phyloP scores from a whole-genome alignment of 2,888 invertebrate genomes.

The Vanessa cardui region DNA sequence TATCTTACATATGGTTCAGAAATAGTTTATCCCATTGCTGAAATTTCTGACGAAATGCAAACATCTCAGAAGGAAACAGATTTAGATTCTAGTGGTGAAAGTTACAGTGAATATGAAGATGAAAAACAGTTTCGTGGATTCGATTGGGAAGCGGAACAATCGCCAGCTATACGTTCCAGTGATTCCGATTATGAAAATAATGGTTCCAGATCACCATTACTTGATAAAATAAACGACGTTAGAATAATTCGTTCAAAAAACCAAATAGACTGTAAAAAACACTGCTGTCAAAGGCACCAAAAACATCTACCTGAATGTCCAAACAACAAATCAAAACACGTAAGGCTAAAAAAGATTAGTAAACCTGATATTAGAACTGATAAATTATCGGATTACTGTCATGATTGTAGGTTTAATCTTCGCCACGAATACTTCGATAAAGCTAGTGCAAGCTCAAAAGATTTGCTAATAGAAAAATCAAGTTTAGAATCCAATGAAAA shows the following conservation, averaged over 20 bases:
- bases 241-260: slow-evolving; percentile 71
- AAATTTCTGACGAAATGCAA: slow-evolving; percentile 91
- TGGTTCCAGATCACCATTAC: slow-evolving; percentile 87
- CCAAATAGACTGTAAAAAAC: slow-evolving; percentile 65
- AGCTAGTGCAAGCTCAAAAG: slow-evolving; percentile 87
- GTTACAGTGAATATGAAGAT: slow-evolving; percentile 85
- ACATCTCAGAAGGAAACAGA: slow-evolving; percentile 86
- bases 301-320: slow-evolving; percentile 59
- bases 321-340: slow-evolving; percentile 69
- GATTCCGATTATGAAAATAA: slow-evolving; percentile 87
- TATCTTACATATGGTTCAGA: slow-evolving; percentile 87
- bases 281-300: slow-evolving; percentile 66
- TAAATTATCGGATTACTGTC: slow-evolving; percentile 52
- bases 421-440: slow-evolving; percentile 82
- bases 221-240: slow-evolving; percentile 79
- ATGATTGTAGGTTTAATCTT: slow-evolving; percentile 62
- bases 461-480: slow-evolving; percentile 85
- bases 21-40: slow-evolving; percentile 92
- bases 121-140: slow-evolving; percentile 81
- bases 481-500: slow-evolving; percentile 79
- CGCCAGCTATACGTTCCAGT: slow-evolving; percentile 75
- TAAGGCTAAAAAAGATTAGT: slow-evolving; percentile 71
- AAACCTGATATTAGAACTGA: slow-evolving; percentile 64
- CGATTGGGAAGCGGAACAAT: slow-evolving; percentile 78
- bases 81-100: slow-evolving; percentile 82